A percentile compares a stretch with the other conserved stretches of the same genome.
Evolutionary conservation across 2,113 vertebrate species (phyloP).

Genomic region (Odocoileus virginianus): DNA sequence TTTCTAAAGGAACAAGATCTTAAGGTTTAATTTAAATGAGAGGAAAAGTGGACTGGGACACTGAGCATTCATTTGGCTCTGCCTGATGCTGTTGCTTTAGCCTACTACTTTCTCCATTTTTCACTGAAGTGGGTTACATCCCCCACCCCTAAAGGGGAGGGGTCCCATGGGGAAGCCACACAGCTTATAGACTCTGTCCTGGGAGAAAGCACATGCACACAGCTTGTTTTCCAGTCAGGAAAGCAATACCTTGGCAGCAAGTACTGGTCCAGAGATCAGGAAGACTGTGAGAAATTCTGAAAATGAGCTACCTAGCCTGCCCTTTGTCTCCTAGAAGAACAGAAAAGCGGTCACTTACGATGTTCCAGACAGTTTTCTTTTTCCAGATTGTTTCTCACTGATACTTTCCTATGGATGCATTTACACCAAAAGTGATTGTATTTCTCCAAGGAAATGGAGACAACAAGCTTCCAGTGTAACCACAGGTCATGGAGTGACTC

Average conservation of each 20-base stretch:
- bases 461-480: neutral
- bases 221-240: neutral
- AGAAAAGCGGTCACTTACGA: neutral
- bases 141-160: neutral
- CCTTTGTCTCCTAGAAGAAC: neutral
- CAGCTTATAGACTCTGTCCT: neutral
- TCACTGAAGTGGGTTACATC: neutral
- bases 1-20: neutral
- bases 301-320: neutral
- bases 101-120: neutral
- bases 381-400: neutral
- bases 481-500: too few relatives aligned
- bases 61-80: neutral
- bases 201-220: neutral
- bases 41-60: neutral
- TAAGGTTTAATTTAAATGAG: neutral
- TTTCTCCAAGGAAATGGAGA: neutral
- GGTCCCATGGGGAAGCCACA: too few relatives aligned
- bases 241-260: neutral
- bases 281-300: neutral
- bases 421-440: neutral
- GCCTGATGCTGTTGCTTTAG: too few relatives aligned
- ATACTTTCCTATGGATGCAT: neutral
- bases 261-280: neutral
- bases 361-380: neutral